These are phyloP conservation scores for Pluvialis apricaria DNA, from an alignment of 2,113 vertebrate species.

Conservation along the genomic window DNA sequence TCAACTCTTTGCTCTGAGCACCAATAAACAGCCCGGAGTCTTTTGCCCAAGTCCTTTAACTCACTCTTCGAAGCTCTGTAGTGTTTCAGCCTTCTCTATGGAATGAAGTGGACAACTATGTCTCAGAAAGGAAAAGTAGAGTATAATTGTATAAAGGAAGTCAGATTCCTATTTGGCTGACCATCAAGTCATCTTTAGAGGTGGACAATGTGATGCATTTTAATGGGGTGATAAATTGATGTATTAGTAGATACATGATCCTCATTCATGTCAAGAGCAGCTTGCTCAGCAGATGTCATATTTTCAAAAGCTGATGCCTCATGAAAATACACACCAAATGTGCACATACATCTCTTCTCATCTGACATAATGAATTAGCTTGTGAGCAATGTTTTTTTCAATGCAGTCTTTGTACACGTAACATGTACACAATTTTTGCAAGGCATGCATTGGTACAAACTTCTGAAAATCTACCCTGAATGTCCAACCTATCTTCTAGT, in stretches of 20 bases:
- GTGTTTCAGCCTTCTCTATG: background rate
- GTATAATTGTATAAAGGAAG: background rate
- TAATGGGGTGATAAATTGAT: background rate
- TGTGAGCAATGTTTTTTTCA: background rate
- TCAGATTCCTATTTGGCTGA: background rate
- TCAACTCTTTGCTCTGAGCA: background rate
- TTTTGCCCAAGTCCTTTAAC: background rate
- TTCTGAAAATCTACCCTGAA: background rate
- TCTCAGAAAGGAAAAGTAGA: background rate
- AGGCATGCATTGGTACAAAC: background rate
- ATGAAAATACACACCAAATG: background rate
- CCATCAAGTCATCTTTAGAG: background rate
- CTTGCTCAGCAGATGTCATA: background rate
- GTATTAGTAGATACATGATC: background rate
- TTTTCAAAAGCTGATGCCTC: background rate
- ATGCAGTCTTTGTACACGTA: background rate
- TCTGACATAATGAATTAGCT: background rate
- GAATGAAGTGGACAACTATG: background rate
- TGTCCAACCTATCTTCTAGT: background rate
- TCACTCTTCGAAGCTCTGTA: background rate
- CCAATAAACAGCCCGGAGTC: background rate
- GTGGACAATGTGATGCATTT: background rate
- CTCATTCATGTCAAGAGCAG: background rate
- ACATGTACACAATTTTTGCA: accelerated
- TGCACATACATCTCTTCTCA: background rate